Evolutionary conservation across 2,888 invertebrate species (phyloP).

Genomic region (Amphipoea oculea): DNA sequence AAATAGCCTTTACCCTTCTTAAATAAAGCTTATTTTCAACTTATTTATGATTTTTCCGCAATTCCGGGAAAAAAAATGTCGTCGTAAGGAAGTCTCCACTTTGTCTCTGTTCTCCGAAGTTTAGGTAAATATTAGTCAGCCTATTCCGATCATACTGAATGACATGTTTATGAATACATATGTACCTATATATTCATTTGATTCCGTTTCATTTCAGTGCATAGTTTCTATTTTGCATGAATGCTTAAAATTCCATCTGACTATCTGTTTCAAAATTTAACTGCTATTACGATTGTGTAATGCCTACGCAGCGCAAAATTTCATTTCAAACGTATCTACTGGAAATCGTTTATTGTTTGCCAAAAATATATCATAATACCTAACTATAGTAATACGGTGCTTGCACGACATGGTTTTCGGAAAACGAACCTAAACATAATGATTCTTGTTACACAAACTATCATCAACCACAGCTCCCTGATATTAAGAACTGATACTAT

Average conservation of each 20-base stretch:
- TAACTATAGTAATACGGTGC: neutral
- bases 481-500: no score
- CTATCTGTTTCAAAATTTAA: conserved; percentile 23
- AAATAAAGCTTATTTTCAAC: no score
- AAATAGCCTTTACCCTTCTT: no score
- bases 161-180: neutral
- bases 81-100: no score
- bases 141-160: neutral
- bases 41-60: no score
- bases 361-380: neutral
- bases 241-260: conserved; percentile 16
- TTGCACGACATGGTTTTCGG: neutral
- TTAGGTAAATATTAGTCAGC: no score
- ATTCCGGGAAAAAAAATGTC: no score
- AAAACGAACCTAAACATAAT: neutral
- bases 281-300: neutral
- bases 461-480: no score
- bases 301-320: neutral
- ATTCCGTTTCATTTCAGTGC: neutral
- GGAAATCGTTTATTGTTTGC: neutral
- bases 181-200: neutral
- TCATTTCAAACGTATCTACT: neutral
- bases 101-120: no score
- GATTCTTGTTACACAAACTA: no score
- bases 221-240: conserved; percentile 7